Evolutionary conservation across 2,888 invertebrate species (phyloP), one percentile per base, ranked within the genome.

Genomic region (Pycnomerus fuliginosus): DNA sequence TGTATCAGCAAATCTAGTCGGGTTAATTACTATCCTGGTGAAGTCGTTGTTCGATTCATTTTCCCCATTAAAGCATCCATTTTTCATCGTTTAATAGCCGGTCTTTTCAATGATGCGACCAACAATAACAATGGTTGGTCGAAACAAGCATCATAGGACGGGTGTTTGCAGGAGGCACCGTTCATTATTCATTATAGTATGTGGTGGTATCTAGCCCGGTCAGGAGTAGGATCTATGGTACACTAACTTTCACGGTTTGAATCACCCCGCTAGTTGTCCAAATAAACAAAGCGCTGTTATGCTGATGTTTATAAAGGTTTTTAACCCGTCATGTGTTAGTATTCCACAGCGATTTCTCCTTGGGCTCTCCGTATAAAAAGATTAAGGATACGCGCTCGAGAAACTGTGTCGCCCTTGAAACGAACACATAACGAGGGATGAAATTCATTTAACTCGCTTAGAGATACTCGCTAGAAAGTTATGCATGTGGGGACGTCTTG

Each of bases 201-300:
- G n/a, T n/a, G n/a, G n/a, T n/a, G n/a, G n/a, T n/a, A n/a, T n/a
- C n/a, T n/a, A n/a, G n/a, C n/a, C n/a, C n/a, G n/a, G n/a, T n/a
- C n/a, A n/a, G n/a, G n/a, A 38, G 48, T 45, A 52, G 56, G 56
- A 56, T 54, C 42, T 54, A 56, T 51, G 56, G 51, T 56, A 53
- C 53, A 54, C 48, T 54, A 52, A 51, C 23, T 52, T 56, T 56
- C 56, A 56, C 53, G 53, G 53, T 54, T 50, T 51, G 43, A 48
- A 49, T 44, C 50, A 46, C 52, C 50, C 52, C 48, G 46, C 48
- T 41, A 37, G 44, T 40, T 37, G 40, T 24, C 34, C 48, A 37
- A 48, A 48, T 48, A 44, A 44, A 48, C 48, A 48, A 48, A 48
- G 48, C 44, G 20, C 24, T 47, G 38, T 27, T 44, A 37, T 30